Base-by-base conservation (phyloP, 1,140 invertebrate genomes). In the Aphelinus certus region DNA sequence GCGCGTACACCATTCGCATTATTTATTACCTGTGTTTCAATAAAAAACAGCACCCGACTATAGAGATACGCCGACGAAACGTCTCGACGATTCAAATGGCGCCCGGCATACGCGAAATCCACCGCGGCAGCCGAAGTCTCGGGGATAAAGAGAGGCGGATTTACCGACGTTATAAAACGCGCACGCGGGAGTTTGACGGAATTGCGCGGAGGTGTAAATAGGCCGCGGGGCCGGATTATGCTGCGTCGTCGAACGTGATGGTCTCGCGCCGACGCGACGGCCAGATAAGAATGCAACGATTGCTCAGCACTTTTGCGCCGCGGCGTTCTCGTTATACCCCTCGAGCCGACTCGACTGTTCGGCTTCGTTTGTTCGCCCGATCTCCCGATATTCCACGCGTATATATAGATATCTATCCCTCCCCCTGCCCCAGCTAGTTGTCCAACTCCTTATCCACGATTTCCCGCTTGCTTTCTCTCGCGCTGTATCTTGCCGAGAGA, bases 221-320 rank as follows among this genome's bases (percentile, higher is more conserved):
- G 53, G 53, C 3, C 3, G 51, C 9, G 2, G 2, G 6, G 47
- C 45, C 26, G 62, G 61, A 74, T 74, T 62, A n/a, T 74, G 72
- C 72, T 74, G 58, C 72, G 72, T 74, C 9, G 72, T 56, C 58
- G 58, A 74, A 74, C 72, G 72, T 74, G 72, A 74, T 68, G 56
- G 42, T 56, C 10, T 58, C 26, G 26, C 45, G 2, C 43, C 63
- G 49, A 57, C n/a, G 3, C 46, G 3, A 55, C 45, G 26, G 3
- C 3, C 43, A 51, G 55, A 73, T 51, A 68, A 68, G 58, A 68
- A 61, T 68, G 49, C 49, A 56, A 7, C 0, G 64, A 67, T 73
- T 56, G 49, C 42, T 74, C 72, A 68, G 72, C 72, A 68, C 6
- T 68, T 74, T 68, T 2, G 57, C 10, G n/a, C 26, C 26, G 26